Evolutionary conservation across 2,797 vertebrate genomes (phyloP).

Genomic region (Epinephelus coioides): DNA sequence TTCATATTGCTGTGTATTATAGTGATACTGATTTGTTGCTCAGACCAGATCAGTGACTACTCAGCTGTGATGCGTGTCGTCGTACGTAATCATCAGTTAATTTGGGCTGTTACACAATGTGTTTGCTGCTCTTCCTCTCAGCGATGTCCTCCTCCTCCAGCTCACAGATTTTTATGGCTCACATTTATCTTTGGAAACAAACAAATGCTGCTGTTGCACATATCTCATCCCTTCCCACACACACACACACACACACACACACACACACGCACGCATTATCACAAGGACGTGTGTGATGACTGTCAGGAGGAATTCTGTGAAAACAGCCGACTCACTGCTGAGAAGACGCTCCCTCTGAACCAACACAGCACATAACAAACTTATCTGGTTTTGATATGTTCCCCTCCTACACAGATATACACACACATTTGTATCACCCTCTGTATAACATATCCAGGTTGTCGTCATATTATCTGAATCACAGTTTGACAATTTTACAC

Average conservation of each 20-base stretch:
- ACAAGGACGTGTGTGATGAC: constrained; percentile 20
- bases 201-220: constrained; percentile 31
- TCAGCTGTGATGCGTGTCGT: constrained; percentile 10
- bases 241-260: constrained; percentile 20
- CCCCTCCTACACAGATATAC: background rate
- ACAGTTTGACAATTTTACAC: too few relatives aligned
- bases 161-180: constrained; percentile 47
- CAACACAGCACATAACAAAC: constrained; percentile 8
- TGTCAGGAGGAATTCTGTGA: constrained; percentile 21
- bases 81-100: background rate
- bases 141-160: constrained; percentile 27
- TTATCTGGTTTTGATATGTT: constrained; percentile 1
- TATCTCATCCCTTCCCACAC: constrained; percentile 10
- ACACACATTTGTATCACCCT: background rate
- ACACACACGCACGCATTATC: constrained; percentile 22
- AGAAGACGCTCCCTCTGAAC: background rate
- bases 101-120: constrained; percentile 31
- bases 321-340: constrained; percentile 38
- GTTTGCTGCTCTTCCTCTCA: constrained; percentile 5
- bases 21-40: background rate
- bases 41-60: constrained; percentile 1
- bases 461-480: too few relatives aligned
- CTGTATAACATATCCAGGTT: too few relatives aligned
- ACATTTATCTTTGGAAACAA: constrained; percentile 56
- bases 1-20: too few relatives aligned